Evolutionary conservation across 2,113 vertebrate genomes (phyloP).

Genomic region (Bostrychus sinensis): DNA sequence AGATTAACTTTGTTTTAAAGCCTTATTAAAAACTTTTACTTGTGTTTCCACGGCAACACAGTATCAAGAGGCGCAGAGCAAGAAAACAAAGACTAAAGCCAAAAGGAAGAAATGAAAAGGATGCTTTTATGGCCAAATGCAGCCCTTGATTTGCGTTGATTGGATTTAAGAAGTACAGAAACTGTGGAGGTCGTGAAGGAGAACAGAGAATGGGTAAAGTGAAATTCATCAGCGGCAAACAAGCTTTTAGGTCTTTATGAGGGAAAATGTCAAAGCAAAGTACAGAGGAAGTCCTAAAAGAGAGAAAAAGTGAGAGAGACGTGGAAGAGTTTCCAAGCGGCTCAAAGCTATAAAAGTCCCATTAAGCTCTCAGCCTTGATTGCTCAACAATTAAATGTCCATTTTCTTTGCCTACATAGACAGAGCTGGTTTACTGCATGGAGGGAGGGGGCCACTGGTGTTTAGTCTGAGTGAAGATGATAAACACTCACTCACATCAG

Average conservation of each 20-base stretch:
- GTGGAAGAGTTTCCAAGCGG: conserved; percentile 29
- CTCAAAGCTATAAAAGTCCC: conserved; percentile 64
- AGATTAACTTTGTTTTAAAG: conserved; percentile 9
- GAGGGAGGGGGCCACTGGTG: not conserved
- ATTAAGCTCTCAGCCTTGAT: conserved; percentile 73
- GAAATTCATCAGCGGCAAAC: not conserved
- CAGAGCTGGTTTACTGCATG: conserved; percentile 35
- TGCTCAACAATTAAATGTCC: conserved; percentile 74
- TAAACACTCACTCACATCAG: conserved; percentile 28
- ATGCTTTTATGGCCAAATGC: conserved; percentile 16
- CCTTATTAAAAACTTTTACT: not conserved
- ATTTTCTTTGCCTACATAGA: conserved; percentile 67
- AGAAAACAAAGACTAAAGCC: conserved; percentile 13
- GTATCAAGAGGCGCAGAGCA: conserved; percentile 15
- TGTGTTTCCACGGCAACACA: conserved; percentile 4
- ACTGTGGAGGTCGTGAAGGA: not conserved
- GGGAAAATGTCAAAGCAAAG: conserved; percentile 7
- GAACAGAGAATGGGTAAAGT: not conserved
- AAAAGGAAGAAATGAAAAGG: conserved; percentile 30
- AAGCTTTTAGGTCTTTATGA: conserved; percentile 4
- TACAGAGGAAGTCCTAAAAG: conserved; percentile 1
- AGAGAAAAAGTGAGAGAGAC: conserved; percentile 13
- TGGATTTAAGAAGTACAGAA: conserved; percentile 27
- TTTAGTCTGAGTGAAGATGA: conserved; percentile 37
- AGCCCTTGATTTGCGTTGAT: conserved; percentile 39